Base-by-base conservation (phyloP, 35 echinoderm and acorn worm species). In the Patiria miniata region DNA sequence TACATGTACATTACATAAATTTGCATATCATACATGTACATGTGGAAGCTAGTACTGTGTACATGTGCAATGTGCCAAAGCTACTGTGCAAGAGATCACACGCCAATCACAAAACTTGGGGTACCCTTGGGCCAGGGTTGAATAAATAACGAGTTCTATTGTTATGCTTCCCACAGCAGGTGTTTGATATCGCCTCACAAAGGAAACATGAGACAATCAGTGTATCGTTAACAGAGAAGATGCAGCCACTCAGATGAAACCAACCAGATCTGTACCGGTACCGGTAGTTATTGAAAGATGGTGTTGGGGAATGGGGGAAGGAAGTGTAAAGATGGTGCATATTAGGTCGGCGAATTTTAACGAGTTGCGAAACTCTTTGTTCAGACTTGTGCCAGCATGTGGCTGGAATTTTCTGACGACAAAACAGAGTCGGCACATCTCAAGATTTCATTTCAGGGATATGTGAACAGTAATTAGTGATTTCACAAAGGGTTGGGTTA, bases 321-420 rank as follows among this genome's bases (percentile, higher is more conserved):
- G 65, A 5, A 10, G 10, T 14, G 22, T 23, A n/a, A 23, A 34
- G 22, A 73, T 73, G 65, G 65, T 73, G 26, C 29, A 30, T 23
- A 73, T 73, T 73, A 1, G 8, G 65, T 36, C 26, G 0, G 14
- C 65, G 10, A 73, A 73, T 36, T 60, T 73, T 73, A 73, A 73
- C 65, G 65, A 73, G 65, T 30, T 73, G 26, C 21, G 65, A 73
- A 73, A 32, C 65, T 73, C 65, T 73, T 73, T 73, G 65, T 73
- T 73, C 65, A 12, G 42, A 10, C 34, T 73, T 18, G 26, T 73
- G n/a, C 65, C 23, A 22, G 34, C 65, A 73, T 30, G 29, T 30
- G 65, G 65, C 2, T 32, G 61, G 61, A 69, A 69, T 69, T 69
- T n/a, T 69, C 34, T 8, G 12, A 6, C 42, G 12, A 47, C 42